Base-by-base conservation (phyloP, 2,888 invertebrate genomes). In the Lasioglossum marginatum region DNA sequence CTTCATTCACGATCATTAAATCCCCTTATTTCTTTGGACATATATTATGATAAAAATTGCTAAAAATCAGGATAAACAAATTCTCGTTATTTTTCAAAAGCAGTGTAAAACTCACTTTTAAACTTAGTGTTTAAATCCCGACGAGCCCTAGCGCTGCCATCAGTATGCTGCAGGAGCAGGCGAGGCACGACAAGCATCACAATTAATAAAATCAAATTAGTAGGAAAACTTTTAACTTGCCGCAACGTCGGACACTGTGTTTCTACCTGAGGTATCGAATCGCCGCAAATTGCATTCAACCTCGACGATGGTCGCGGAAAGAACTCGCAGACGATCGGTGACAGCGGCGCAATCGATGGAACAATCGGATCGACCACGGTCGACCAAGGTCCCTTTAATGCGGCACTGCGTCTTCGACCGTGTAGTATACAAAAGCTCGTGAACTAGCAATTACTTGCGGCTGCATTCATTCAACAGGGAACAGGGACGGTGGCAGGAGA, bases 181-280 rank as follows among this genome's bases (percentile, higher is more conserved):
- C 34, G 66, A 31, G 16, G 34, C 23, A 77, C 37, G n/a, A 68
- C 34, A 77, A 68, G 43, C 60, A 23, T 45, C 34, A 10, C 77
- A 66, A 34, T 77, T 68, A 77, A 77, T 68, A 77, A 45, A 31
- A 76, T 63, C 45, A 68, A 77, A 77, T 68, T 48, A 77, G 45
- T 31, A 77, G n/a, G 34, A 14, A 68, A 34, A 63, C 27, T 19
- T 78, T 27, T 4, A 71, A 52, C 19, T 37, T 23, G n/a, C 34
- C 68, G 77, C 68, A 40, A 19, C 37, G 48, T 52, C 27, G 68
- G 37, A 40, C 37, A 19, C 40, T 40, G 52, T 19, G 27, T 66
- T 77, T 77, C 66, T 37, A 37, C 48, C 10, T 27, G 68, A 70
- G 48, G 77, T 19, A 77, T 48, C 77, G 68, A 68, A n/a, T 77